Conservation (phyloP, 2,888 invertebrate genomes). For the Cheilosia grossa region DNA sequence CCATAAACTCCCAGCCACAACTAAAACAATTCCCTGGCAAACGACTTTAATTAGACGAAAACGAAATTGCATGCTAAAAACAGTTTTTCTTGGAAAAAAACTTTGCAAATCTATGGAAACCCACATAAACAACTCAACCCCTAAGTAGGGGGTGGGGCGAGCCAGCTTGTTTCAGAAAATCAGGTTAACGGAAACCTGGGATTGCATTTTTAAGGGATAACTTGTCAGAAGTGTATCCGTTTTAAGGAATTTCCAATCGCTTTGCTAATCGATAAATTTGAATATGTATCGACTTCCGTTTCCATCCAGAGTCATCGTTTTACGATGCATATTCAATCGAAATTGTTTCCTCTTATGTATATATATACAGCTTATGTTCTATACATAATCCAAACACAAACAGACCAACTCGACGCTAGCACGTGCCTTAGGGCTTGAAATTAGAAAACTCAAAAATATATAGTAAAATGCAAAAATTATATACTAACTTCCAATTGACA, state of each 20-base stretch:
- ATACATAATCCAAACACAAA: no score
- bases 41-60: slow-evolving; percentile 28
- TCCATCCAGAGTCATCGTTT: neutral
- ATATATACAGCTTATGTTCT: no score
- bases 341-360: neutral
- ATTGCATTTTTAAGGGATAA: slow-evolving; percentile 22
- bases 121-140: slow-evolving; percentile 43
- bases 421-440: slow-evolving; percentile 10
- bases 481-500: slow-evolving; percentile 42
- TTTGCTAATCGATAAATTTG: slow-evolving; percentile 37
- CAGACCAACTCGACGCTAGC: neutral
- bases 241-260: slow-evolving; percentile 34
- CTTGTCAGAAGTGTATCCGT: slow-evolving; percentile 45
- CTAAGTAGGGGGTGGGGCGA: neutral
- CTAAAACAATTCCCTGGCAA: slow-evolving; percentile 37
- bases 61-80: slow-evolving; percentile 62
- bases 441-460: neutral
- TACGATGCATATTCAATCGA: no score
- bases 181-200: neutral
- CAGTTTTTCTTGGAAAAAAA: slow-evolving; percentile 25
- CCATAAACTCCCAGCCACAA: slow-evolving; percentile 35
- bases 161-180: neutral
- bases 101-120: slow-evolving; percentile 63
- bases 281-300: neutral
- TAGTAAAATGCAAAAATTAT: slow-evolving; percentile 38